A percentile compares a stretch with the other conserved stretches of the same genome.
Evolutionary conservation across 1,140 invertebrate species (phyloP).

Genomic region (Lordiphosa clarofinis): DNA sequence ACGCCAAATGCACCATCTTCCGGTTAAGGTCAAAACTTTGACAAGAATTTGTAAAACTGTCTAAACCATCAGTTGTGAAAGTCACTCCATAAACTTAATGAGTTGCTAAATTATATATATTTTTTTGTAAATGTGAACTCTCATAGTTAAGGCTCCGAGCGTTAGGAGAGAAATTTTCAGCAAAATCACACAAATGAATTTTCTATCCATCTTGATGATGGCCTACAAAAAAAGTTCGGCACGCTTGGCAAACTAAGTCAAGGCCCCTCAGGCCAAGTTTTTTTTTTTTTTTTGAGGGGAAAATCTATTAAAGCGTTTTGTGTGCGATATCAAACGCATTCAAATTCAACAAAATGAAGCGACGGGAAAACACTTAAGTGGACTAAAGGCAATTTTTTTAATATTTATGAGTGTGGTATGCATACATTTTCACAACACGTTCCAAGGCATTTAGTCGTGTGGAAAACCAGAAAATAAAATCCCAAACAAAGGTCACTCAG

Average conservation of each 20-base stretch:
- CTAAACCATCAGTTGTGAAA: constrained; percentile 32
- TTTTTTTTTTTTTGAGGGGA: constrained; percentile 16
- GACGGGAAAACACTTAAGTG: constrained; percentile 9
- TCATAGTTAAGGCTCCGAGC: too few relatives aligned
- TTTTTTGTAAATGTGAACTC: constrained; percentile 4
- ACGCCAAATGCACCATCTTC: too few relatives aligned
- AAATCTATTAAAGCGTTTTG: constrained; percentile 15
- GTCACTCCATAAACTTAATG: constrained; percentile 37
- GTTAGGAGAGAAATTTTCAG: too few relatives aligned
- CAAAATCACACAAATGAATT: constrained; percentile 11
- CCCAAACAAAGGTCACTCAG: constrained; percentile 33
- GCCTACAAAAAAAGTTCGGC: constrained; percentile 30
- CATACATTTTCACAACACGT: constrained; percentile 40
- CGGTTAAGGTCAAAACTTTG: too few relatives aligned
- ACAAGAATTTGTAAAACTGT: constrained; percentile 18
- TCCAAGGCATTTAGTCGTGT: constrained; percentile 27
- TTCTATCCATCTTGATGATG: constrained; percentile 7
- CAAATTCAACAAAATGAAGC: too few relatives aligned
- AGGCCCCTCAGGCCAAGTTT: constrained; percentile 28
- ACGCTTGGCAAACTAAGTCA: constrained; percentile 37
- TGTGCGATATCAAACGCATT: too few relatives aligned
- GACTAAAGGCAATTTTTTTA: constrained; percentile 17
- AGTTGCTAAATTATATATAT: constrained; percentile 33
- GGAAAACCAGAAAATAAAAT: constrained; percentile 33
- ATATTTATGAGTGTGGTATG: constrained; percentile 7